These are phyloP conservation scores for Corythoichthys haematopterus DNA, from an alignment of 2,113 vertebrate species.

Conservation along the genomic window DNA sequence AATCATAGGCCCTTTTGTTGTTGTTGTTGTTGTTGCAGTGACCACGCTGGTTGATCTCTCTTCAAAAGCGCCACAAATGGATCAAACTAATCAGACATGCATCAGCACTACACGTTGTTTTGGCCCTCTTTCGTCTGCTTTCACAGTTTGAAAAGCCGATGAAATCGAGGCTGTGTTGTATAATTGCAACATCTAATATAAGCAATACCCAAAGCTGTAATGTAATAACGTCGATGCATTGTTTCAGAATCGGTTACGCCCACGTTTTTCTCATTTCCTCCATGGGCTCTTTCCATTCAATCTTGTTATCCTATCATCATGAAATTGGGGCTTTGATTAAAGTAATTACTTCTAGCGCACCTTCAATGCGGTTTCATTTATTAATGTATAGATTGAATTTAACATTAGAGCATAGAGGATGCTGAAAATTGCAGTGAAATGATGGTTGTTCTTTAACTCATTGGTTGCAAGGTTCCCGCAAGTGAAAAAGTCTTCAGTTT, in stretches of 20 bases:
- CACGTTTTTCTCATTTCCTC: neutral
- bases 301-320: neutral
- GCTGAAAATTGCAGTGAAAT: neutral
- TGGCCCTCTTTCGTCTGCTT: neutral
- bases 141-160: neutral
- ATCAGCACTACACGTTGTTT: neutral
- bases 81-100: constrained; percentile 16
- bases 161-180: neutral
- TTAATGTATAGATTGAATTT: constrained; percentile 1
- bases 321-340: neutral
- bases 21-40: neutral
- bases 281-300: neutral
- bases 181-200: neutral
- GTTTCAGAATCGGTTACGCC: neutral
- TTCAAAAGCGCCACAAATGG: constrained; percentile 23
- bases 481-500: no score
- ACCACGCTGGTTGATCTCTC: constrained; percentile 4
- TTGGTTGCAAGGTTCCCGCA: no score
- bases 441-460: neutral
- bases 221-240: neutral
- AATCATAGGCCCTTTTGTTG: constrained; percentile 20
- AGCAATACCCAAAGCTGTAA: neutral
- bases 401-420: neutral
- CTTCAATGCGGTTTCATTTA: neutral
- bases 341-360: neutral